Evolutionary conservation across 2,797 vertebrate species (phyloP).

Genomic region (Danio albolineatus): DNA sequence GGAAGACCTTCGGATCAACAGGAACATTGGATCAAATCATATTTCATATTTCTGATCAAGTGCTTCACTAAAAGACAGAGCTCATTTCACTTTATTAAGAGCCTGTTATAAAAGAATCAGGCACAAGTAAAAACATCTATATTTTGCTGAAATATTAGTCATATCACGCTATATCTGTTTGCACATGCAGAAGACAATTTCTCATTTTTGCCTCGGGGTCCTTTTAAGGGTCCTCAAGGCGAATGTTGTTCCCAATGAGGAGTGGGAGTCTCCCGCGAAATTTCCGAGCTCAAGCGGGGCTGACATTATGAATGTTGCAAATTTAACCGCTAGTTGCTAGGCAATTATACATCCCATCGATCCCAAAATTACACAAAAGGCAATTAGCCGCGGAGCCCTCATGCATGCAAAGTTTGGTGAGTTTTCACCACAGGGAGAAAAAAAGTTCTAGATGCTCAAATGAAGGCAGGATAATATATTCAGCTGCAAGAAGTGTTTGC

Average conservation of each 20-base stretch:
- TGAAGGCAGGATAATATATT: neutral
- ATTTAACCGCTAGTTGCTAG: slow-evolving; percentile 19
- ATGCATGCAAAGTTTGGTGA: slow-evolving; percentile 27
- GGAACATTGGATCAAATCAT: neutral
- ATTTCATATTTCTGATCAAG: neutral
- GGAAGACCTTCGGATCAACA: neutral
- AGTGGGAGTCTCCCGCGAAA: neutral
- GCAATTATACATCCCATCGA: slow-evolving; percentile 29
- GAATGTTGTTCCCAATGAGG: neutral
- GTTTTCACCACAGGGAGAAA: slow-evolving; percentile 21
- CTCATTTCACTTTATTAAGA: neutral
- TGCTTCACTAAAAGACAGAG: neutral
- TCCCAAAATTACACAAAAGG: slow-evolving; percentile 38
- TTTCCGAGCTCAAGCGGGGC: neutral
- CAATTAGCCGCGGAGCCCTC: slow-evolving; percentile 24
- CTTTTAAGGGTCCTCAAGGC: neutral
- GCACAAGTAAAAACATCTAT: neutral
- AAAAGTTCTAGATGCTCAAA: slow-evolving; percentile 18
- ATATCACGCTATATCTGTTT: neutral
- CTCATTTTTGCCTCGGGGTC: neutral
- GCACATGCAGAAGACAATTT: neutral
- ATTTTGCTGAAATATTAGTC: neutral
- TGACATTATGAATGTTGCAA: slow-evolving; percentile 18
- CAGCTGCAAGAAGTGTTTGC: neutral
- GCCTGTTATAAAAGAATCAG: neutral